A percentile compares a stretch with the other conserved stretches of the same genome.
Conservation (phyloP, 2,113 vertebrate genomes). For the Podocnemis expansa region DNA sequence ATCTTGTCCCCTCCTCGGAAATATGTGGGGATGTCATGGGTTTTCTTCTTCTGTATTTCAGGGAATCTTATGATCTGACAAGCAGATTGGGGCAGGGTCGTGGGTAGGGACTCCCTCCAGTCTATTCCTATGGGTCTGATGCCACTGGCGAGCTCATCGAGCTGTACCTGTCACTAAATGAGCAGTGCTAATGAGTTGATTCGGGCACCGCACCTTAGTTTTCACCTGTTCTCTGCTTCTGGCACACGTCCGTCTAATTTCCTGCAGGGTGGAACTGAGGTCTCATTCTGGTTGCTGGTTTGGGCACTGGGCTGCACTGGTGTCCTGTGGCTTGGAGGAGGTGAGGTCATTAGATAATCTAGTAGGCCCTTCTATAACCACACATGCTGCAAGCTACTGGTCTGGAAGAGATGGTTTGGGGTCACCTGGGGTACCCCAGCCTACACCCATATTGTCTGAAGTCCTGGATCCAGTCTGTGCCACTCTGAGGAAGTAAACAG, state of each 20-base stretch:
- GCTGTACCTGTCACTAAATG: neutral
- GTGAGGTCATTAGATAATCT: neutral
- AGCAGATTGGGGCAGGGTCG: too few species aligned
- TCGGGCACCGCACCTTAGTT: neutral
- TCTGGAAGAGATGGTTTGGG: neutral
- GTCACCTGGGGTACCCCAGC: neutral
- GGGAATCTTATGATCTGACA: neutral
- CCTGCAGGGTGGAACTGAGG: neutral
- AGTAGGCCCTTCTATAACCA: neutral
- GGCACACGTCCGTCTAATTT: neutral
- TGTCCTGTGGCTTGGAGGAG: neutral
- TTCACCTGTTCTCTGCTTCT: neutral
- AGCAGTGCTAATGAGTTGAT: neutral
- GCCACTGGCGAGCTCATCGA: neutral
- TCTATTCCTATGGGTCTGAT: neutral
- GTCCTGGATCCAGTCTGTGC: neutral
- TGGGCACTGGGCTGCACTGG: neutral
- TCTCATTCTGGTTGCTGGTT: neutral
- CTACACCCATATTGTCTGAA: accelerated
- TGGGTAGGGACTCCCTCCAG: neutral
- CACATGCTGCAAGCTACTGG: neutral
- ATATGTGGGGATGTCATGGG: accelerated
- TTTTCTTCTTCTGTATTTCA: neutral
- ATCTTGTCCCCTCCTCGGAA: neutral
- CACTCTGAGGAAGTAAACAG: neutral